These are phyloP conservation scores for Doryteuthis pealeii DNA, from an alignment of 1,140 invertebrate species.

Conservation along the genomic window DNA sequence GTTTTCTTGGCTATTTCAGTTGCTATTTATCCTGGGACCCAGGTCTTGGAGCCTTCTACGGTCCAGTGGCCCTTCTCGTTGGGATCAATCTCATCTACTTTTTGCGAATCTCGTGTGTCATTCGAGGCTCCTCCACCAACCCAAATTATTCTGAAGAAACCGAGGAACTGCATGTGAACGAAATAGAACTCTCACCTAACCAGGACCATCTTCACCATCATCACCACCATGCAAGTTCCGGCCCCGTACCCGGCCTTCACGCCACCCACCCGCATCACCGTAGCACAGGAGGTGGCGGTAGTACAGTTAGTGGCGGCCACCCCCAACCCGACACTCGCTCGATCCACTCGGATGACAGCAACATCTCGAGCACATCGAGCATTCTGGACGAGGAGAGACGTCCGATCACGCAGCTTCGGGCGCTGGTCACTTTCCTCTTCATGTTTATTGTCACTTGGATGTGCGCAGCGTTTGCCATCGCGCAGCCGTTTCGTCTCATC, in stretches of 20 bases:
- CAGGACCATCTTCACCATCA: conserved; percentile 20
- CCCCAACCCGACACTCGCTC: conserved; percentile 16
- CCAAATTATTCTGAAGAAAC: conserved; percentile 41
- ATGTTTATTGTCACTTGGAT: conserved; percentile 77
- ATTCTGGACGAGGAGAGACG: conserved; percentile 80
- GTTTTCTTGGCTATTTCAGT: conserved; percentile 45
- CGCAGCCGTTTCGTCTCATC: conserved; percentile 57
- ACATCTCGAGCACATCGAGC: conserved; percentile 67
- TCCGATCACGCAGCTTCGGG: conserved; percentile 77
- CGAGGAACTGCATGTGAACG: conserved; percentile 63
- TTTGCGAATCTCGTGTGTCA: conserved; percentile 74
- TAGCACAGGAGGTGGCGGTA: conserved; percentile 55
- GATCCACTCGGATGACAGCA: conserved; percentile 52
- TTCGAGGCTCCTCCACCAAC: conserved; percentile 54
- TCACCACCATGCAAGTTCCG: background rate
- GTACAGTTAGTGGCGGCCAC: conserved; percentile 2
- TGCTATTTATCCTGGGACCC: conserved; percentile 81
- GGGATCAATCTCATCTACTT: conserved; percentile 75
- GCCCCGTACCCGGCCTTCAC: no score
- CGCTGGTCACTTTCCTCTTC: conserved; percentile 74
- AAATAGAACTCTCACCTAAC: conserved; percentile 61
- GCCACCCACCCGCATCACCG: background rate
- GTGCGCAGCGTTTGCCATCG: conserved; percentile 67
- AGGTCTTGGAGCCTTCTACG: conserved; percentile 77
- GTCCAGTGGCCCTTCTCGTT: conserved; percentile 74